A percentile compares a stretch with the other conserved stretches of the same genome.
These are phyloP conservation scores for Drosophila lacteicornis DNA, from an alignment of 1,140 invertebrate species.

Conservation along the genomic window DNA sequence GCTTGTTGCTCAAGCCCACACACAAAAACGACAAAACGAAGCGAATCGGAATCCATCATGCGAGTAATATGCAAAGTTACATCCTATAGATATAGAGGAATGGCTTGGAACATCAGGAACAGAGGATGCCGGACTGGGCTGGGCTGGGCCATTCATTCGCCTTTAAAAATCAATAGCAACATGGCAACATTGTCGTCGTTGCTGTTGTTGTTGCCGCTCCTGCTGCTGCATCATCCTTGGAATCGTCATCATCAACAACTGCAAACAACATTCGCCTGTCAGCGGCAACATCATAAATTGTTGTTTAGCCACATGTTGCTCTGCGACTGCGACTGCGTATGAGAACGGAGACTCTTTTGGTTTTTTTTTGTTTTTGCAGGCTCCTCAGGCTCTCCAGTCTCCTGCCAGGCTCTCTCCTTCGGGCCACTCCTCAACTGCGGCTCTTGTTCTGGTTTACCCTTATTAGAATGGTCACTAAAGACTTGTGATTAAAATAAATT, in stretches of 20 bases:
- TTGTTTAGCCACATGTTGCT: slow-evolving; percentile 82
- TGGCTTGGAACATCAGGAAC: neutral
- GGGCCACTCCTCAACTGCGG: slow-evolving; percentile 10
- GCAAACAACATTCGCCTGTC: slow-evolving; percentile 83
- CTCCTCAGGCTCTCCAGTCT: slow-evolving; percentile 11
- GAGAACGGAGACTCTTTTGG: slow-evolving; percentile 16
- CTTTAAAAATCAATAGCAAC: slow-evolving; percentile 64
- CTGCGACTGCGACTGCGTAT: slow-evolving; percentile 34
- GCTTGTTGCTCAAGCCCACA: slow-evolving; percentile 66
- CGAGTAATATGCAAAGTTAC: slow-evolving; percentile 78
- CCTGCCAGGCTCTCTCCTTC: slow-evolving; percentile 9
- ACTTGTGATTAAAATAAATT: neutral
- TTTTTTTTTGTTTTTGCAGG: slow-evolving; percentile 8
- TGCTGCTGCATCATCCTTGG: slow-evolving; percentile 71
- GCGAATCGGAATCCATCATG: slow-evolving; percentile 77
- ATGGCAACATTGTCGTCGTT: slow-evolving; percentile 39
- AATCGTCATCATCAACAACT: slow-evolving; percentile 82
- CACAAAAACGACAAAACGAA: slow-evolving; percentile 65
- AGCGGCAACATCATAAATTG: slow-evolving; percentile 84
- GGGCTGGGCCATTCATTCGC: slow-evolving; percentile 54
- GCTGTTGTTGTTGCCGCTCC: slow-evolving; percentile 21
- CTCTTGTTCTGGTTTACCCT: slow-evolving; percentile 21
- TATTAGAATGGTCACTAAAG: neutral
- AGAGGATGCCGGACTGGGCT: slow-evolving; percentile 12
- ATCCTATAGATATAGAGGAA: slow-evolving; percentile 16